phyloP scores from a whole-genome alignment of 2,888 invertebrate species.

The Teleiodes luculella region DNA sequence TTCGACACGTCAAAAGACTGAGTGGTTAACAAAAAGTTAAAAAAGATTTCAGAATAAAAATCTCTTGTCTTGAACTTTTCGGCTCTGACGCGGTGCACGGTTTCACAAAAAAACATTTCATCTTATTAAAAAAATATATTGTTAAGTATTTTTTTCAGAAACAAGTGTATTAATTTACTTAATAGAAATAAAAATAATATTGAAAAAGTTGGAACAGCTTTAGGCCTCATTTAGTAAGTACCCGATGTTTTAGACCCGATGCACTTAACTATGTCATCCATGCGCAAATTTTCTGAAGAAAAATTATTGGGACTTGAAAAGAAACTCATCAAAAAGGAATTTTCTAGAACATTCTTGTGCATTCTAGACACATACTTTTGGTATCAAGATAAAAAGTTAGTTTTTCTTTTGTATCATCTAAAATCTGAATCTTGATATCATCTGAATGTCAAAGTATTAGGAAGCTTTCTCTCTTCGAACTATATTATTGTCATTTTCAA shows the following conservation, averaged over 20 bases:
- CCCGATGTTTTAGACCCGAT: no score
- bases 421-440: background rate
- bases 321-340: background rate
- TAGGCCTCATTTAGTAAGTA: no score
- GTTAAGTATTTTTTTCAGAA: no score
- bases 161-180: no score
- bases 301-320: background rate
- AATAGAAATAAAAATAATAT: no score
- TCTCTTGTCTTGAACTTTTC: slow-evolving; percentile 35
- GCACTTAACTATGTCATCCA: background rate
- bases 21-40: slow-evolving; percentile 60
- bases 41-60: slow-evolving; percentile 43
- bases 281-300: slow-evolving; percentile 1
- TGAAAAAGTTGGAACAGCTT: no score
- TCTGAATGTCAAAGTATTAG: slow-evolving; percentile 21
- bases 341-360: slow-evolving; percentile 8
- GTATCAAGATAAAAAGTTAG: background rate
- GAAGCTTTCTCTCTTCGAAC: slow-evolving; percentile 28
- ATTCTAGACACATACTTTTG: background rate
- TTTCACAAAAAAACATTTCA: background rate
- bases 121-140: no score
- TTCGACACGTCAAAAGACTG: slow-evolving; percentile 74
- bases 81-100: slow-evolving; percentile 29
- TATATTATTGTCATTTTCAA: slow-evolving; percentile 55
- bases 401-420: background rate